Conservation (phyloP, 1,140 invertebrate genomes). For the Meloidogyne floridensis region DNA sequence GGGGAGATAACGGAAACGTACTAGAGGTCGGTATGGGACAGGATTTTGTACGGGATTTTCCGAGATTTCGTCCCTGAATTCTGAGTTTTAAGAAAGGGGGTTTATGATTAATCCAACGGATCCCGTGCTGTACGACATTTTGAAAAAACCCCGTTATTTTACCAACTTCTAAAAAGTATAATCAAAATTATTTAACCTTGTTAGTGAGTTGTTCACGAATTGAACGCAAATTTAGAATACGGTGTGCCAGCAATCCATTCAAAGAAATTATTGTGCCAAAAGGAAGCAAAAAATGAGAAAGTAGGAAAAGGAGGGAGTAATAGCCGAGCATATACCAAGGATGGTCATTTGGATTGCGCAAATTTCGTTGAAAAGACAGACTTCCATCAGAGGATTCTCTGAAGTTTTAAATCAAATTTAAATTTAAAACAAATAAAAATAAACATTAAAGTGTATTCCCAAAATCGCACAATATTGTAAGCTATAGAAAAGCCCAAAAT, state of each 20-base stretch:
- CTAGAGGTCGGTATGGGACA: too few species aligned
- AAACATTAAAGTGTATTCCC: constrained; percentile 54
- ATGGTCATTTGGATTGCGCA: constrained; percentile 47
- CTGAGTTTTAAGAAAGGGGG: too few species aligned
- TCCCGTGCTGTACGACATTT: too few species aligned
- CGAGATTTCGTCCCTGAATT: too few species aligned
- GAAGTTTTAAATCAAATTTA: neutral
- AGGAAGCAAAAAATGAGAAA: constrained; percentile 62
- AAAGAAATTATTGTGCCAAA: constrained; percentile 54
- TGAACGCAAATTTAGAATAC: constrained; percentile 51
- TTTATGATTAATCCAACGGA: too few species aligned
- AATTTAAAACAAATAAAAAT: constrained; percentile 35
- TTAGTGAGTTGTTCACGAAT: constrained; percentile 51
- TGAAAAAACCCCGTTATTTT: constrained; percentile 8
- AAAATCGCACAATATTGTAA: constrained; percentile 61
- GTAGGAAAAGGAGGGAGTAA: constrained; percentile 55
- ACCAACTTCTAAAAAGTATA: too few species aligned
- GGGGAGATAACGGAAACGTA: too few species aligned
- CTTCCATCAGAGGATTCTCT: constrained; percentile 32
- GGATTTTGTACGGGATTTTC: too few species aligned
- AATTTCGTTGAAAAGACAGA: constrained; percentile 50
- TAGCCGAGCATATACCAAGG: constrained; percentile 55
- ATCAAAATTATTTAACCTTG: constrained; percentile 40
- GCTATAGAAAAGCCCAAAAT: constrained; percentile 51
- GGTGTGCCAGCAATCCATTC: constrained; percentile 55